Evolutionary conservation across 2,888 invertebrate species (phyloP).

Genomic region (Tenthredo amoena): DNA sequence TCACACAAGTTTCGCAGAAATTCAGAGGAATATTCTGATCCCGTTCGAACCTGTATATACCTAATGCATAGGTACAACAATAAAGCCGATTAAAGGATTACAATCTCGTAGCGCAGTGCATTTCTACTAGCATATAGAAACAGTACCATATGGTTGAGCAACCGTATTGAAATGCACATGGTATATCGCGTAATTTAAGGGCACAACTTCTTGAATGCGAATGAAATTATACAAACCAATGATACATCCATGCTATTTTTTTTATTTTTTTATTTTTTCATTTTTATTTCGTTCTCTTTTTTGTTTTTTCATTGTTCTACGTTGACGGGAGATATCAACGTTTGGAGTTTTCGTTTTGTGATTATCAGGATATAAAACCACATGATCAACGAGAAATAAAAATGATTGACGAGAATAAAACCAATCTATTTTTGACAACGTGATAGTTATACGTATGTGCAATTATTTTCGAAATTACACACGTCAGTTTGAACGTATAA

Average conservation of each 20-base stretch:
- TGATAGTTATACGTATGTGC: too few species aligned
- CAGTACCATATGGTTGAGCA: neutral
- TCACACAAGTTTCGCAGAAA: neutral
- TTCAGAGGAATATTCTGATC: neutral
- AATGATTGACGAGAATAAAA: too few species aligned
- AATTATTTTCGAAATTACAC: too few species aligned
- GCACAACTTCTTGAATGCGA: neutral
- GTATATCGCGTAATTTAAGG: neutral
- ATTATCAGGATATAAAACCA: too few species aligned
- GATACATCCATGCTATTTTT: neutral
- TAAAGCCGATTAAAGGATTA: slow-evolving; percentile 5
- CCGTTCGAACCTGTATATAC: neutral
- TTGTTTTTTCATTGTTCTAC: neutral
- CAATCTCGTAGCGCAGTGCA: neutral
- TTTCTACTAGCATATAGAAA: neutral
- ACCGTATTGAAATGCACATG: neutral
- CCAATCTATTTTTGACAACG: too few species aligned
- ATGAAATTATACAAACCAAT: neutral
- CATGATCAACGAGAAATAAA: too few species aligned
- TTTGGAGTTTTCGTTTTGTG: too few species aligned
- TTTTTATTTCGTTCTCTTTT: too few species aligned
- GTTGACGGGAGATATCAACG: neutral
- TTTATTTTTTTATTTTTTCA: neutral
- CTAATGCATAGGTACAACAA: neutral
- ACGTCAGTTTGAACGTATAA: too few species aligned